Evolutionary conservation across 1,140 invertebrate genomes (phyloP).

Genomic region (Drosophila dunni): DNA sequence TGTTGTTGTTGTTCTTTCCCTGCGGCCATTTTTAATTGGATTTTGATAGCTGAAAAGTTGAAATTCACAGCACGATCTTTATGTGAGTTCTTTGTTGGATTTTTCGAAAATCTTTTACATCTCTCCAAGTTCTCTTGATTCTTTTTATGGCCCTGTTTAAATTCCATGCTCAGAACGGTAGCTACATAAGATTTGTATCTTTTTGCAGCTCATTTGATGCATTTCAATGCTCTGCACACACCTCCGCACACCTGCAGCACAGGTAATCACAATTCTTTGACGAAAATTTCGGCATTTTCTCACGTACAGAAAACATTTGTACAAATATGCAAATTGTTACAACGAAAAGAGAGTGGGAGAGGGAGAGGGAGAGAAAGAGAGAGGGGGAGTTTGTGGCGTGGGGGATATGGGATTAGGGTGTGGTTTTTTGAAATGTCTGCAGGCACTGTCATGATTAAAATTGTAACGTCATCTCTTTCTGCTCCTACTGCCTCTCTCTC

Average conservation of each 20-base stretch:
- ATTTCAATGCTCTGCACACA: constrained; percentile 61
- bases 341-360: background rate
- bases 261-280: constrained; percentile 32
- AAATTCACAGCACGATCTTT: constrained; percentile 49
- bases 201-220: constrained; percentile 64
- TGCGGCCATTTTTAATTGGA: constrained; percentile 46
- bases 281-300: constrained; percentile 60
- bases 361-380: background rate
- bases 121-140: constrained; percentile 5
- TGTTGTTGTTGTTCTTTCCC: background rate
- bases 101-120: constrained; percentile 23
- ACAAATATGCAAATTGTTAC: constrained; percentile 70
- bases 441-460: constrained; percentile 6
- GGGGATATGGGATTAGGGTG: constrained; percentile 2
- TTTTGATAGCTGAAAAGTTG: constrained; percentile 61
- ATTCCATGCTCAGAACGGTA: constrained; percentile 46
- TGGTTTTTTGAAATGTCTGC: constrained; percentile 23
- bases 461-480: constrained; percentile 28
- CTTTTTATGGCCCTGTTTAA: constrained; percentile 52
- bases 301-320: constrained; percentile 64
- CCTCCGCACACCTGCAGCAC: constrained; percentile 35
- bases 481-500: background rate
- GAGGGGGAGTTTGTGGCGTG: background rate
- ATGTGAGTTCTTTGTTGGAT: constrained; percentile 12
- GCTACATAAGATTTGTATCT: constrained; percentile 40